Evolutionary conservation across 2,113 vertebrate genomes (phyloP).

Genomic region (Tapirus terrestris): DNA sequence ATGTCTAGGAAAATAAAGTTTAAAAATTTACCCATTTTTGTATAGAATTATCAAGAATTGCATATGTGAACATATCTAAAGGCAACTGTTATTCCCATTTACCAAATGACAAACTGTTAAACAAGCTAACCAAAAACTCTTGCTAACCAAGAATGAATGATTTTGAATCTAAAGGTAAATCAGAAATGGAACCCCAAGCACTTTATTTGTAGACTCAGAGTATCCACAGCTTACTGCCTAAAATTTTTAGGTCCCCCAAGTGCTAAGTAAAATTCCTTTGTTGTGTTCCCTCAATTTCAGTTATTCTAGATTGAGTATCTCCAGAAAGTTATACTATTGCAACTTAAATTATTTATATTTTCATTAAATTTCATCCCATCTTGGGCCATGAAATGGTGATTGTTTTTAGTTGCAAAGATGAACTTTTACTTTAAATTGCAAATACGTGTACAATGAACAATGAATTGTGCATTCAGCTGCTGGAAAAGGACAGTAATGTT

Average conservation of each 20-base stretch:
- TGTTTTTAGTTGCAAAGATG: conserved; percentile 17
- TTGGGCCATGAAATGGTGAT: neutral
- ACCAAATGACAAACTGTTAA: neutral
- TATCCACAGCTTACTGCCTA: neutral
- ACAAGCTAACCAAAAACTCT: neutral
- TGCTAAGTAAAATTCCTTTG: neutral
- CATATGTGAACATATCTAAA: neutral
- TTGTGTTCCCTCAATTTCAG: neutral
- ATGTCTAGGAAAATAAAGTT: conserved; percentile 59
- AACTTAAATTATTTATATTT: neutral
- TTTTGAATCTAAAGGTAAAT: neutral
- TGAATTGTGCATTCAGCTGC: neutral
- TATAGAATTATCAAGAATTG: neutral
- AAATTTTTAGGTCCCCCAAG: neutral
- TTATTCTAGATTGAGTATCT: neutral
- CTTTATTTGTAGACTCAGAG: neutral
- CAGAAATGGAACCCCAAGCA: neutral
- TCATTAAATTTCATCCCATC: neutral
- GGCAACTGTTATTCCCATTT: neutral
- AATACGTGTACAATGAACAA: neutral
- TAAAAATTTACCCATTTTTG: neutral
- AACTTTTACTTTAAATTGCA: neutral
- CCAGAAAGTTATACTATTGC: neutral
- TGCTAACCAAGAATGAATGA: neutral
- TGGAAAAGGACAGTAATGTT: neutral